Evolutionary conservation across 37 sponge, comb jelly and placozoan genomes (phyloP).

Genomic region (Bolinopsis microptera): DNA sequence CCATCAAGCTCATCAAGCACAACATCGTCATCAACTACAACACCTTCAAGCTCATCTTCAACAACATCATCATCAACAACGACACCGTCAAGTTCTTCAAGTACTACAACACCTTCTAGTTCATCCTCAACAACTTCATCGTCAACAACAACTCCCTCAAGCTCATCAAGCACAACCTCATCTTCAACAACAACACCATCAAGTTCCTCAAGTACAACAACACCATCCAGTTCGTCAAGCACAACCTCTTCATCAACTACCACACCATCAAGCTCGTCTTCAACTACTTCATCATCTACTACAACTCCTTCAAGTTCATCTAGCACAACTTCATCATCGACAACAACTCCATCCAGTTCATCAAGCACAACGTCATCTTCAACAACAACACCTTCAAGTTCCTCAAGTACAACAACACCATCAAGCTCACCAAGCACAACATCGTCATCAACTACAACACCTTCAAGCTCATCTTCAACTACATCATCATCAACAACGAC

Average conservation of each 20-base stretch:
- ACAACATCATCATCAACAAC: slow-evolving; percentile 18
- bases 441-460: not conserved
- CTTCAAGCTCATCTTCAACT: not conserved
- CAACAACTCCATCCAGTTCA: not conserved
- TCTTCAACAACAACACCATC: not conserved
- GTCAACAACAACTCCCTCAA: not conserved
- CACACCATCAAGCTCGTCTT: not conserved
- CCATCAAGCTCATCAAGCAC: not conserved
- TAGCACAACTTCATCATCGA: not conserved
- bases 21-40: not conserved
- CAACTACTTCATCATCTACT: not conserved
- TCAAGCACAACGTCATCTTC: not conserved
- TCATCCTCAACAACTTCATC: not conserved
- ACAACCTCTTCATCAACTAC: not conserved
- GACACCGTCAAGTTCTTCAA: slow-evolving; percentile 3
- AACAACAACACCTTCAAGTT: not conserved
- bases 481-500: not conserved
- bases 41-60: not conserved
- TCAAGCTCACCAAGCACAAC: slow-evolving; percentile 7
- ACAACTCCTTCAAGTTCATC: not conserved
- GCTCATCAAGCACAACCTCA: slow-evolving; percentile 5
- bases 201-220: not conserved
- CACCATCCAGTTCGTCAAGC: not conserved
- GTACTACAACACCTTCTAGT: slow-evolving; percentile 17
- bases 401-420: not conserved